Conservation (phyloP, 2,113 vertebrate species). For the Thamnaconus septentrionalis region DNA sequence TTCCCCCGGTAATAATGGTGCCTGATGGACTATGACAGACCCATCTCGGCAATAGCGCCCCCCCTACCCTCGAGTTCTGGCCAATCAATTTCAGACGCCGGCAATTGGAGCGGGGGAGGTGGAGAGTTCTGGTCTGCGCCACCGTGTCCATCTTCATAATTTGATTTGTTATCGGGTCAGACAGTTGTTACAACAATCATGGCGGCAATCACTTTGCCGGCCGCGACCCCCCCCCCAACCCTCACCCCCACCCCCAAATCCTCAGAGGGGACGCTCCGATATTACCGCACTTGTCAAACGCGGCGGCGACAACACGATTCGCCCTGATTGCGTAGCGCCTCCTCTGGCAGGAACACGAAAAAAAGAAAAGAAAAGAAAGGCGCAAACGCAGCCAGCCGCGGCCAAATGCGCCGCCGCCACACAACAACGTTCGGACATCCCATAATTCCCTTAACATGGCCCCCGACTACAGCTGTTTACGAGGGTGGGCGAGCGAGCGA, state of each 20-base stretch:
- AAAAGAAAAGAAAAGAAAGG: too few species aligned
- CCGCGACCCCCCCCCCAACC: constrained; percentile 30
- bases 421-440: constrained; percentile 66
- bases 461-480: constrained; percentile 73
- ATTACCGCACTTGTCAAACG: too few species aligned
- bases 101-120: background rate
- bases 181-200: constrained; percentile 71
- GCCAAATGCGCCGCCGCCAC: constrained; percentile 10
- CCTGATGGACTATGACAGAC: constrained; percentile 72
- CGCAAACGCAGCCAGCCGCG: too few species aligned
- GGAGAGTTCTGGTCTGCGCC: constrained; percentile 32
- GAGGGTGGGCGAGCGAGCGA: constrained; percentile 49
- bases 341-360: too few species aligned
- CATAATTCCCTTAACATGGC: constrained; percentile 65
- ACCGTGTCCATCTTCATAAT: constrained; percentile 68
- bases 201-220: constrained; percentile 52
- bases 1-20: constrained; percentile 67
- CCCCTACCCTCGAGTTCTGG: constrained; percentile 44
- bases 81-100: constrained; percentile 66
- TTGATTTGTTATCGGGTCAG: constrained; percentile 75
- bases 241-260: constrained; percentile 7
- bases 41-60: constrained; percentile 57
- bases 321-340: too few species aligned
- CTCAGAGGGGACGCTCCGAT: too few species aligned
- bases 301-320: too few species aligned